phyloP scores from a whole-genome alignment of 2,888 invertebrate genomes.

The Eupithecia insigniata region DNA sequence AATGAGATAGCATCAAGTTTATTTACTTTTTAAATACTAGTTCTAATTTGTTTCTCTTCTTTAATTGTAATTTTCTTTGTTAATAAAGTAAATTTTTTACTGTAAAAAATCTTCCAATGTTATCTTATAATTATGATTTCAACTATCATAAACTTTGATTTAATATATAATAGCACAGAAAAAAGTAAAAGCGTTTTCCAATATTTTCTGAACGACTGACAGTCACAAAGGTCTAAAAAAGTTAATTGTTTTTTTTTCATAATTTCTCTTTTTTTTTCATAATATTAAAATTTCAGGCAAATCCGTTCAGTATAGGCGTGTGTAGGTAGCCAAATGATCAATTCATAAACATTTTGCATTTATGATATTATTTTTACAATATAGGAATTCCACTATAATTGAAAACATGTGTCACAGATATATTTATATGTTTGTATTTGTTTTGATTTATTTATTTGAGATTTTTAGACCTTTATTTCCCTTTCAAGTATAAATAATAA shows the following conservation, averaged over 20 bases:
- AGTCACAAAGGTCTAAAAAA: constrained; percentile 16
- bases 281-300: background rate
- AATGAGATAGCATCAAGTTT: background rate
- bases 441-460: background rate
- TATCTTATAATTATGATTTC: background rate
- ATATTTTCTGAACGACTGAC: constrained; percentile 29
- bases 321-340: background rate
- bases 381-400: background rate
- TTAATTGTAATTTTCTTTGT: background rate
- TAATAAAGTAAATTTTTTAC: background rate
- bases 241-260: constrained; percentile 5
- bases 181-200: background rate
- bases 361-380: background rate
- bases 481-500: constrained; percentile 10
- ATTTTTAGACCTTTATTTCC: background rate
- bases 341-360: background rate
- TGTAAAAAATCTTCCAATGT: background rate
- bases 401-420: background rate
- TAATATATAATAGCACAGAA: background rate
- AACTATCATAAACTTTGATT: background rate
- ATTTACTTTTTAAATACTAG: background rate
- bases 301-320: background rate
- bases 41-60: background rate
- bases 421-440: too few relatives aligned
- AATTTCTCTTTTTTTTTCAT: background rate